Evolutionary conservation across 1,140 invertebrate genomes (phyloP).

Genomic region (Nixonia krombeini): DNA sequence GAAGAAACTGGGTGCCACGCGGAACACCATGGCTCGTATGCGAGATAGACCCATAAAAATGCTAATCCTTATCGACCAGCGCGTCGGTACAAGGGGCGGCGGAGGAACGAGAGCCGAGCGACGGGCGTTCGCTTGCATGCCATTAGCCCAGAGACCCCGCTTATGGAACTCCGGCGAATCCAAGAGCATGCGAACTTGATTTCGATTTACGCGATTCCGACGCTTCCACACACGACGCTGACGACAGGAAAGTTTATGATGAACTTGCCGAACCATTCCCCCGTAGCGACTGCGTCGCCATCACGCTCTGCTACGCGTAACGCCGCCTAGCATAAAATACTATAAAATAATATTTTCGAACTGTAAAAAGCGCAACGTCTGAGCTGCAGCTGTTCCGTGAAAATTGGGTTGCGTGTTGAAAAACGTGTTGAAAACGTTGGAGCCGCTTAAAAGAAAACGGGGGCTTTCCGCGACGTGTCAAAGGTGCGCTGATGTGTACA

Average conservation of each 20-base stretch:
- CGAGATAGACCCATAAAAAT: constrained; percentile 72
- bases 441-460: too few species aligned
- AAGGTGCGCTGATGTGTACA: too few species aligned
- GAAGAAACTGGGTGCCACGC: constrained; percentile 40
- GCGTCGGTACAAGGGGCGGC: constrained; percentile 41
- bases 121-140: constrained; percentile 65
- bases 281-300: too few species aligned
- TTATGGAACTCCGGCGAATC: constrained; percentile 40
- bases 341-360: too few species aligned
- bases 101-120: constrained; percentile 23
- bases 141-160: constrained; percentile 72
- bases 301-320: too few species aligned
- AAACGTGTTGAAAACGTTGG: too few species aligned
- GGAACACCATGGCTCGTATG: constrained; percentile 47
- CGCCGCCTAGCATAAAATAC: too few species aligned
- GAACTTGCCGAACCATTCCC: too few species aligned
- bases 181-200: constrained; percentile 26
- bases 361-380: too few species aligned
- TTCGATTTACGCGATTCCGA: constrained; percentile 43
- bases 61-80: constrained; percentile 70
- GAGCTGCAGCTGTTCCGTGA: too few species aligned
- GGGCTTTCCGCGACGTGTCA: too few species aligned
- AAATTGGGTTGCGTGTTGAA: too few species aligned
- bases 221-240: constrained; percentile 34
- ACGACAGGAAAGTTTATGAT: constrained; percentile 43